These are phyloP conservation scores for Bugula neritina DNA, from an alignment of 2,888 invertebrate species.

Conservation along the genomic window DNA sequence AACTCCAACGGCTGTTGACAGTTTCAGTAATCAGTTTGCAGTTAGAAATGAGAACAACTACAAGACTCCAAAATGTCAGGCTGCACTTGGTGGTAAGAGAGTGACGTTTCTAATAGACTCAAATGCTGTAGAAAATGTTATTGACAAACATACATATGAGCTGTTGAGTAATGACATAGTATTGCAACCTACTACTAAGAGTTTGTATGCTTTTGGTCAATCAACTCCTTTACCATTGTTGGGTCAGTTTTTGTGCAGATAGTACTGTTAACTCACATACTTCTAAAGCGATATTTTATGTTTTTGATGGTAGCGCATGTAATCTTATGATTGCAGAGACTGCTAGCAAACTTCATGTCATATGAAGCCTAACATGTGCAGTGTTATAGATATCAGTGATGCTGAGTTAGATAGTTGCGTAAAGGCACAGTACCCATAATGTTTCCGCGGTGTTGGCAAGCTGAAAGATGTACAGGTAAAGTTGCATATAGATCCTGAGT, in stretches of 20 bases:
- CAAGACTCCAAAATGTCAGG: not conserved
- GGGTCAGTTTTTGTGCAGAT: not conserved
- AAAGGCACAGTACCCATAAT: constrained; percentile 14
- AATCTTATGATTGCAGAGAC: not conserved
- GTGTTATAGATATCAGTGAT: not conserved
- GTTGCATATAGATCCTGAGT: not conserved
- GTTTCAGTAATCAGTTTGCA: too few species aligned
- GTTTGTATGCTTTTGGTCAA: not conserved
- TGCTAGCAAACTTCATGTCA: not conserved
- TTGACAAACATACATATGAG: not conserved
- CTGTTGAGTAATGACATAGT: too few species aligned
- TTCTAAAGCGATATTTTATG: not conserved
- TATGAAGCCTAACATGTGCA: not conserved
- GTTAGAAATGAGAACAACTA: not conserved
- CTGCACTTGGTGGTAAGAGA: not conserved
- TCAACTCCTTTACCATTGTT: not conserved
- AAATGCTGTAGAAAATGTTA: not conserved
- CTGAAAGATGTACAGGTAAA: not conserved
- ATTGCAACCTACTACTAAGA: not conserved
- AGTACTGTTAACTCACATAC: not conserved
- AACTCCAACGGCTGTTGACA: not conserved
- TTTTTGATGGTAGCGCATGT: not conserved
- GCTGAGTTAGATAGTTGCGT: too few species aligned
- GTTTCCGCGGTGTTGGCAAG: not conserved
- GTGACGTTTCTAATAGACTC: too few species aligned